These are phyloP conservation scores for Dendrolimus kikuchii DNA, from an alignment of 1,140 invertebrate genomes.

Conservation along the genomic window DNA sequence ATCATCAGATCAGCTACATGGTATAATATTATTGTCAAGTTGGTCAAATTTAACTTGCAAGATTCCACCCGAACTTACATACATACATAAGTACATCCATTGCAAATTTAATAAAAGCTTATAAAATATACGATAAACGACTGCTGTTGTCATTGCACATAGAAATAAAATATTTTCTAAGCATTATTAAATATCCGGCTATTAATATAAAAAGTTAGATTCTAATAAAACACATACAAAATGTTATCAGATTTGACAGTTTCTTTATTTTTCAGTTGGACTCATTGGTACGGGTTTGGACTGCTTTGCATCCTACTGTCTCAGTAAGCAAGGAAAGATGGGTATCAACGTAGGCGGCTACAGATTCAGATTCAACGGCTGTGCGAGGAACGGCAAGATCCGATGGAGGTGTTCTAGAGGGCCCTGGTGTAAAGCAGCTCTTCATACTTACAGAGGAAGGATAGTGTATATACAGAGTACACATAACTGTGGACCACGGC, in stretches of 20 bases:
- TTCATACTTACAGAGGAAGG: slow-evolving; percentile 56
- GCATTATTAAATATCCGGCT: too few species aligned
- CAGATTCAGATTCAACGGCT: slow-evolving; percentile 60
- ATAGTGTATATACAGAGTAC: slow-evolving; percentile 62
- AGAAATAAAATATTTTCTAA: too few species aligned
- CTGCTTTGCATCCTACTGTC: slow-evolving; percentile 60
- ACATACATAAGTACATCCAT: too few species aligned
- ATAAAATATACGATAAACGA: too few species aligned
- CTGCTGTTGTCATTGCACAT: too few species aligned
- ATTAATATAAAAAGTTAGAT: too few species aligned
- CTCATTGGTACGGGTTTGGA: slow-evolving; percentile 51
- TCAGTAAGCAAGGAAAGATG: slow-evolving; percentile 66
- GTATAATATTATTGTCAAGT: too few species aligned
- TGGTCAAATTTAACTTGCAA: too few species aligned
- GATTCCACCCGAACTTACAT: too few species aligned
- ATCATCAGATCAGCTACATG: too few species aligned
- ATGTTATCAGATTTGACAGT: slow-evolving; percentile 12
- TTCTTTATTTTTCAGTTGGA: slow-evolving; percentile 37
- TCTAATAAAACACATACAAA: too few species aligned
- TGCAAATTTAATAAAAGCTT: too few species aligned
- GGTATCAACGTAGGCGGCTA: slow-evolving; percentile 62
- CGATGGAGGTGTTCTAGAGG: slow-evolving; percentile 58
- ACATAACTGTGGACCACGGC: slow-evolving; percentile 60
- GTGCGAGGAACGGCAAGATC: slow-evolving; percentile 59
- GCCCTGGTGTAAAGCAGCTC: slow-evolving; percentile 60